Base-by-base conservation (phyloP, 2,113 vertebrate genomes). In the Crotalus viridis region DNA sequence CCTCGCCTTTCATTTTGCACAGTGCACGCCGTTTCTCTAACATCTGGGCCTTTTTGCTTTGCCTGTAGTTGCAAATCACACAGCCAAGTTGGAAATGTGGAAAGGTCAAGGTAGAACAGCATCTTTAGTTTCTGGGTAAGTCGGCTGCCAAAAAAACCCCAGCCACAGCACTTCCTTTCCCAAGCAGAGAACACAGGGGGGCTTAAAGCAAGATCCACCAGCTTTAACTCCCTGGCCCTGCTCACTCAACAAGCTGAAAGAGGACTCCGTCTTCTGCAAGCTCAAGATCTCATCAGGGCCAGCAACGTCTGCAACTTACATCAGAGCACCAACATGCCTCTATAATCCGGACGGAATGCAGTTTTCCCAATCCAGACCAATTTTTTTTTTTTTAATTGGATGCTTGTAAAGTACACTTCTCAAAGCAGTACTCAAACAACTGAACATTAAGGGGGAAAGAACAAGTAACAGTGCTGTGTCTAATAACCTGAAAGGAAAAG, bases 21-120 rank as follows among this genome's bases (percentile, higher is more conserved):
- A 12, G 64, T 2, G 28, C 64, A n/a, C 4, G 4, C 28, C 28
- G n/a, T 69, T n/a, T n/a, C 61, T 69, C 61, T 5, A 69, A 69
- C 0, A 12, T n/a, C 28, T 0, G 12, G 1, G n/a, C 3, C 33
- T n/a, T 33, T 81, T 17, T 0, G n/a, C 15, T 74, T 39, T 1
- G 10, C 28, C 28, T 33, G 5, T 15, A 0, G 5, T 15, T 13
- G 15, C 69, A 33, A 39, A n/a, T n/a, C 13, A 19, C 15, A 0
- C n/a, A 19, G 69, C n/a, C 13, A 9, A 39, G 15, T 8, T 39
- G 39, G 69, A 2, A 39, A 19, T 0, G 17, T 39, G 33, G 33
- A 81, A 39, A 39, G n/a, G 15, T 81, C 69, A 39, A 81, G 69
- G 33, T 81, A 21, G 6, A 81, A 81, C 17, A 81, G n/a, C n/a